phyloP scores from a whole-genome alignment of 2,797 vertebrate genomes.

The Sciurus carolinensis region DNA sequence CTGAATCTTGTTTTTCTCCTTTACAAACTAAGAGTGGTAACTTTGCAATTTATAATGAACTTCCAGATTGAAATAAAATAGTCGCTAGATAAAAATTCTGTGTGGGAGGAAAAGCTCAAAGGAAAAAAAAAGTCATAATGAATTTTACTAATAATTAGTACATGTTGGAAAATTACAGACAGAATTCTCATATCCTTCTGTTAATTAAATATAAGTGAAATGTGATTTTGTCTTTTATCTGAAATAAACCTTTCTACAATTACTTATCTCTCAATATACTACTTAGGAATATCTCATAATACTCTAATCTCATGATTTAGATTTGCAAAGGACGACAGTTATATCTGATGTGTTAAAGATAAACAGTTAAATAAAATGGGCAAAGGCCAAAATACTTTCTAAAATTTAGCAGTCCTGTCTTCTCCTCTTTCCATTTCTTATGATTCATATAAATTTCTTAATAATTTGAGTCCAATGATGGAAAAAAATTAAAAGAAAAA shows the following conservation, averaged over 20 bases:
- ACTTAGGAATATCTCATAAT: neutral
- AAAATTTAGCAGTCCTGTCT: neutral
- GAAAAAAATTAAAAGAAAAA: neutral
- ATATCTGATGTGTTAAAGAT: neutral
- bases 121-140: neutral
- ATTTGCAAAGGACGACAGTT: neutral
- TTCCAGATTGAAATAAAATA: slow-evolving; percentile 17
- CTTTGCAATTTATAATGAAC: neutral
- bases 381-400: neutral
- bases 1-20: neutral
- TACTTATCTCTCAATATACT: neutral
- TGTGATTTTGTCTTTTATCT: neutral
- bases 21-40: neutral
- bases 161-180: neutral
- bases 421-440: neutral
- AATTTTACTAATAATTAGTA: neutral
- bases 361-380: neutral
- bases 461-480: neutral
- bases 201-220: neutral
- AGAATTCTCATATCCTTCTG: slow-evolving; percentile 33
- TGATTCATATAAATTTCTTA: neutral
- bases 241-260: neutral
- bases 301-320: neutral
- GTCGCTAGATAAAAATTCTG: neutral
- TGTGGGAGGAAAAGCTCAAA: neutral